A percentile compares a stretch with the other conserved stretches of the same genome.
phyloP scores from a whole-genome alignment of 2,888 invertebrate species.

The Dugesia japonica region DNA sequence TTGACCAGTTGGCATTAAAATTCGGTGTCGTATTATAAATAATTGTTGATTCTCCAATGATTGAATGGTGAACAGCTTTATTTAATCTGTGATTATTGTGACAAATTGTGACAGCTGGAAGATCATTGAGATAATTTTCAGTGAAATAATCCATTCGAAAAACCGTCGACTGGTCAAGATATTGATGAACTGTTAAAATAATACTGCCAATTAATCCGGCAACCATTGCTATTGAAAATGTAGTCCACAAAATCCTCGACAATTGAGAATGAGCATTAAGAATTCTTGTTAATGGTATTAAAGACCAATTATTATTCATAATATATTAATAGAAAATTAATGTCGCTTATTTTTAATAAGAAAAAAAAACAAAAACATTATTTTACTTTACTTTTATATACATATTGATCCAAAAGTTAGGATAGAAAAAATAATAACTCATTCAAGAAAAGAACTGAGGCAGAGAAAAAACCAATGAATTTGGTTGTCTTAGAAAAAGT shows the following conservation, averaged over 20 bases:
- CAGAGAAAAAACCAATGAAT: background rate
- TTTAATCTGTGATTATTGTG: background rate
- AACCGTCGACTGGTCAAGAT: background rate
- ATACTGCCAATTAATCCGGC: background rate
- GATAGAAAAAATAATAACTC: background rate
- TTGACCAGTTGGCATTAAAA: background rate
- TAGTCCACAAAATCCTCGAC: background rate
- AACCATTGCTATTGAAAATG: background rate
- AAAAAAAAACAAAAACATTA: background rate
- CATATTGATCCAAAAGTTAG: background rate
- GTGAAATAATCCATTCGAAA: background rate
- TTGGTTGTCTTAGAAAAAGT: background rate
- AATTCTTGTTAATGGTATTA: background rate
- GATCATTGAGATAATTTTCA: background rate
- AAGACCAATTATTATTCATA: background rate
- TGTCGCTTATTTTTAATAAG: too few relatives aligned
- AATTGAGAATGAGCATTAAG: background rate
- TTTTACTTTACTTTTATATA: background rate
- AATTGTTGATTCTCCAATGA: background rate
- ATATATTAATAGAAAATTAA: background rate
- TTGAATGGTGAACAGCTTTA: background rate
- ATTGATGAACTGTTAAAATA: background rate
- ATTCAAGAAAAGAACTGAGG: background rate
- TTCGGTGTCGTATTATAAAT: background rate
- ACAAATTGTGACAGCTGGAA: background rate